A percentile compares a stretch with the other conserved stretches of the same genome.
These are phyloP conservation scores for Ostrea edulis DNA, from an alignment of 1,140 invertebrate genomes.

Conservation along the genomic window DNA sequence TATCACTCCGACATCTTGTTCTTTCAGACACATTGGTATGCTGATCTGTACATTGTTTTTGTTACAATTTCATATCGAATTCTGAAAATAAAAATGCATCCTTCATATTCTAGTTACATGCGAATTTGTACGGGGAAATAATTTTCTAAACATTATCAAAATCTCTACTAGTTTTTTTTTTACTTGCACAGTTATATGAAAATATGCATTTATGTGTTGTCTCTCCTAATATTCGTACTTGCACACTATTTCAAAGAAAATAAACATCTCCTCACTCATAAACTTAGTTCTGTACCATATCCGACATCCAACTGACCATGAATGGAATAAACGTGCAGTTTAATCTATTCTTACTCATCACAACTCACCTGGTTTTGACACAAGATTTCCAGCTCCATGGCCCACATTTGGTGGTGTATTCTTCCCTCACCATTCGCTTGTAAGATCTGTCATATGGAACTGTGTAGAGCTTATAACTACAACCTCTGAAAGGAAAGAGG, in stretches of 20 bases:
- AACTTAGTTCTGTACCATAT: too few relatives aligned
- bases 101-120: background rate
- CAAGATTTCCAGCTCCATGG: constrained; percentile 67
- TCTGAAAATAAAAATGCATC: constrained; percentile 58
- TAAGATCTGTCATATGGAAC: constrained; percentile 64
- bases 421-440: constrained; percentile 59
- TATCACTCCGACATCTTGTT: background rate
- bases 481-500: constrained; percentile 56
- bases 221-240: too few relatives aligned
- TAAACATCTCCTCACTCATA: too few relatives aligned
- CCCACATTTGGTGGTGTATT: constrained; percentile 64
- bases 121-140: too few relatives aligned
- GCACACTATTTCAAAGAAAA: too few relatives aligned
- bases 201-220: too few relatives aligned
- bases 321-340: too few relatives aligned
- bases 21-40: constrained; percentile 62
- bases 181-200: too few relatives aligned
- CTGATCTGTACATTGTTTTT: constrained; percentile 58
- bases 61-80: constrained; percentile 62
- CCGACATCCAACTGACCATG: too few relatives aligned
- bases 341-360: background rate
- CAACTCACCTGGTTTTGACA: constrained; percentile 64
- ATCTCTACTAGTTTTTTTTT: too few relatives aligned
- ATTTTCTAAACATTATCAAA: too few relatives aligned
- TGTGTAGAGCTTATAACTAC: constrained; percentile 61